Evolutionary conservation across 1,140 invertebrate genomes (phyloP).

Genomic region (Ostrea denselamellosa): DNA sequence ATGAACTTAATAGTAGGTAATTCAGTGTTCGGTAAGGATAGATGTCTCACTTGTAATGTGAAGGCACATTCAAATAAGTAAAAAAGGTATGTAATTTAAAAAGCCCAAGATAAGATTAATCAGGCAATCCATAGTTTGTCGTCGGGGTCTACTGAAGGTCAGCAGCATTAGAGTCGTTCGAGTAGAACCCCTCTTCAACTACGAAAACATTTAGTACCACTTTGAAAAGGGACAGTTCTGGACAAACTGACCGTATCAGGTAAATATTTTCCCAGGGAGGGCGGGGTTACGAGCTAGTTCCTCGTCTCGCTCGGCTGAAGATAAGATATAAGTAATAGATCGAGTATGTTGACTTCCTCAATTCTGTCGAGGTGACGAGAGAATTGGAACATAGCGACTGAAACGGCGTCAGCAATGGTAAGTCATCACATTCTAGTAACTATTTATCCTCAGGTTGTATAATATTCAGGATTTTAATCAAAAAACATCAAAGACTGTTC

Average conservation of each 20-base stretch:
- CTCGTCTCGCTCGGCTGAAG: conserved; percentile 3
- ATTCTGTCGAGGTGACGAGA: neutral
- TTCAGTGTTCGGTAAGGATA: neutral
- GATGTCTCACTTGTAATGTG: neutral
- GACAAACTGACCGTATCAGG: neutral
- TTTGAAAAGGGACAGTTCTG: neutral
- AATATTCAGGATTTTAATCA: neutral
- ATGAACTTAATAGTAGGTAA: no score
- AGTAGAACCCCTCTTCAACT: neutral
- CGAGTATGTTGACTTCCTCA: conserved; percentile 8
- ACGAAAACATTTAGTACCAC: neutral
- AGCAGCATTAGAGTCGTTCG: neutral
- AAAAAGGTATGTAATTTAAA: neutral
- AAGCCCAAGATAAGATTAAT: neutral
- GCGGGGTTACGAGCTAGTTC: neutral
- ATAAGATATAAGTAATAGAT: conserved; percentile 5
- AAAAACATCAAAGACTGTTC: neutral
- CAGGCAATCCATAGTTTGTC: neutral
- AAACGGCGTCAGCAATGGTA: neutral
- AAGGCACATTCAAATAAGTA: neutral
- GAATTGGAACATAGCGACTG: neutral
- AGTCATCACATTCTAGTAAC: neutral
- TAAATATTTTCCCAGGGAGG: conserved; percentile 15
- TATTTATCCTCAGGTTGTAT: neutral
- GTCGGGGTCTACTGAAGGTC: neutral